Conservation (phyloP, 92 coral and sea anemone genomes). For the Paramuricea clavata region DNA sequence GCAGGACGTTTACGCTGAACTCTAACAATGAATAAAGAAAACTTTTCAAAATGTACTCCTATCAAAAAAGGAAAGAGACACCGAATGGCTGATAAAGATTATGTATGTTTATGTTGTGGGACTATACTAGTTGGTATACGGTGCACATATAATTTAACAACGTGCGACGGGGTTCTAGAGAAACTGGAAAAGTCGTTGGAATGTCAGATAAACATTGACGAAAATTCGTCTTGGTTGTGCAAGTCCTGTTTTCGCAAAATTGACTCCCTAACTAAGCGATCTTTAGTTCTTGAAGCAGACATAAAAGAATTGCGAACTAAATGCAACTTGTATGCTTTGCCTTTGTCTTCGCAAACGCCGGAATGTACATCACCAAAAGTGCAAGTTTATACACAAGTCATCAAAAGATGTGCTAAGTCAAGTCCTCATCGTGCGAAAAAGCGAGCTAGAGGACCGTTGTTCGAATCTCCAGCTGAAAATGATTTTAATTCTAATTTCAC, state of each 20-base stretch:
- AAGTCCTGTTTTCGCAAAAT: slow-evolving; percentile 35
- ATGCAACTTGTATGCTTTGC: neutral
- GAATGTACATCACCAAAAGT: slow-evolving; percentile 22
- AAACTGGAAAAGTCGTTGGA: slow-evolving; percentile 27
- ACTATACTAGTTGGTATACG: slow-evolving; percentile 24
- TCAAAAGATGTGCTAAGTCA: slow-evolving; percentile 37
- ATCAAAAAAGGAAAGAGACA: neutral
- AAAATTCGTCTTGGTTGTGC: slow-evolving; percentile 1
- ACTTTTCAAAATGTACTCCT: neutral
- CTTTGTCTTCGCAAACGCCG: neutral
- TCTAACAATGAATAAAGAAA: neutral
- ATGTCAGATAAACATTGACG: slow-evolving; percentile 15
- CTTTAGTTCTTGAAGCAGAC: slow-evolving; percentile 7
- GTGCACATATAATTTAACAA: slow-evolving; percentile 26
- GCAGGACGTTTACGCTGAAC: too few species aligned
- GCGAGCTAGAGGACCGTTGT: slow-evolving; percentile 1
- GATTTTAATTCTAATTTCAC: neutral
- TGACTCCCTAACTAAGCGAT: slow-evolving; percentile 22
- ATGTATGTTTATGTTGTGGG: slow-evolving; percentile 8
- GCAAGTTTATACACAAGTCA: slow-evolving; percentile 15
- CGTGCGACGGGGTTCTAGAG: slow-evolving; percentile 25
- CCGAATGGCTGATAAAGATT: neutral
- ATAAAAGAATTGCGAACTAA: slow-evolving; percentile 29
- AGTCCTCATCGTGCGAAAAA: slow-evolving; percentile 21
- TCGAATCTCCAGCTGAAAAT: slow-evolving; percentile 24